These are phyloP conservation scores for Coreius guichenoti DNA, from an alignment of 2,797 vertebrate genomes.

Conservation along the genomic window DNA sequence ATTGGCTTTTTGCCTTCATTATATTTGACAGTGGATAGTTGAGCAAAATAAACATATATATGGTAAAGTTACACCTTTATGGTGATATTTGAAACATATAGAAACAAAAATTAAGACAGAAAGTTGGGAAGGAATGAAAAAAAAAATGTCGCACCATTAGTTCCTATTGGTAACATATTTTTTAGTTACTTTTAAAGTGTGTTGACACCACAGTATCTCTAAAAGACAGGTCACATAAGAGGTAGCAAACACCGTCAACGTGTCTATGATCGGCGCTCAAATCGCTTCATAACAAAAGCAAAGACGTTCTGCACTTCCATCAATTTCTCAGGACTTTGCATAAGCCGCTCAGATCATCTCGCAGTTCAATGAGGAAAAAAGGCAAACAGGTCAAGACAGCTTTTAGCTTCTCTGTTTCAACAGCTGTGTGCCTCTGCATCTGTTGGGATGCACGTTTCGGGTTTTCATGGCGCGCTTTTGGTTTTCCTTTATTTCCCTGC, in stretches of 20 bases:
- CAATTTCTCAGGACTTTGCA: slow-evolving; percentile 76
- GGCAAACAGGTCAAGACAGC: slow-evolving; percentile 73
- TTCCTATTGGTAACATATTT: background rate
- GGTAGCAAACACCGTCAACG: background rate
- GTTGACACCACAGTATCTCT: background rate
- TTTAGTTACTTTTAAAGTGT: background rate
- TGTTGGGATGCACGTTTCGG: slow-evolving; percentile 49
- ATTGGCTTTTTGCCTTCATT: background rate
- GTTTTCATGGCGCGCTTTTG: slow-evolving; percentile 58
- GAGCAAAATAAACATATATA: background rate
- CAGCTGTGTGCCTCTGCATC: slow-evolving; percentile 42
- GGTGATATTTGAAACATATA: background rate
- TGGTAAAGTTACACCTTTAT: background rate
- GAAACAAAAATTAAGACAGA: background rate
- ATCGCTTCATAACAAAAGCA: slow-evolving; percentile 48
- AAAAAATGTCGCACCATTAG: background rate
- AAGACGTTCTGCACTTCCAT: slow-evolving; percentile 75
- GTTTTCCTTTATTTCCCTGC: slow-evolving; percentile 35
- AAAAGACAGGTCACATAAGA: background rate
- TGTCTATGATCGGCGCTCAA: background rate
- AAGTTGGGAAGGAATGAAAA: background rate
- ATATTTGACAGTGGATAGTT: background rate
- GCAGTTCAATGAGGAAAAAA: slow-evolving; percentile 78
- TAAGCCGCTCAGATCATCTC: slow-evolving; percentile 78
- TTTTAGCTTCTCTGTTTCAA: slow-evolving; percentile 65